Evolutionary conservation across 2,113 vertebrate genomes (phyloP).

Genomic region (Conger conger): DNA sequence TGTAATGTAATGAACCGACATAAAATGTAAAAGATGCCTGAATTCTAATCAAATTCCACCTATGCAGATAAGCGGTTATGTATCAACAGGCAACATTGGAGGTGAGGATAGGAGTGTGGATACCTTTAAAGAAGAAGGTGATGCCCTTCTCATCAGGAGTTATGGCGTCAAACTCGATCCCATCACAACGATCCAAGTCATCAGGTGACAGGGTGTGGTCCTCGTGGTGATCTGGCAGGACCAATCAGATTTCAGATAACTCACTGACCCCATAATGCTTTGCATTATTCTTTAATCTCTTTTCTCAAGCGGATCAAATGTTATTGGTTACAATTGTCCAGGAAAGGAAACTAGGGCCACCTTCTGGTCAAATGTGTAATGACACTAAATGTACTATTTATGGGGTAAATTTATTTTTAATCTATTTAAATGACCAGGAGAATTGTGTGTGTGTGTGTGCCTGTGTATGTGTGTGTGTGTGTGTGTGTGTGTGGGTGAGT

Average conservation of each 20-base stretch:
- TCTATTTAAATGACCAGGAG: neutral
- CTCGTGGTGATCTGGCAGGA: constrained; percentile 6
- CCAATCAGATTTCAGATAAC: neutral
- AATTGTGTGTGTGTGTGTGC: too few relatives aligned
- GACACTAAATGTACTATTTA: neutral
- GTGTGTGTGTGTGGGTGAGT: neutral
- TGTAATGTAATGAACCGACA: too few relatives aligned
- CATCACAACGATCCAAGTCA: constrained; percentile 61
- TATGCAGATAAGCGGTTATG: too few relatives aligned
- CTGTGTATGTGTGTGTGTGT: neutral
- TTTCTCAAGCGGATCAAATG: neutral
- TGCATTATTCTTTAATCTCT: neutral
- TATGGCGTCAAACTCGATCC: constrained; percentile 78
- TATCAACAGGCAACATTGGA: too few relatives aligned
- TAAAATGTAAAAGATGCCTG: too few relatives aligned
- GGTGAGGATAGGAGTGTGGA: neutral
- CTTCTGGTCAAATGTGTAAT: neutral
- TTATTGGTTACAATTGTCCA: neutral
- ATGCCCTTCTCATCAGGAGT: constrained; percentile 69
- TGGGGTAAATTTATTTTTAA: neutral
- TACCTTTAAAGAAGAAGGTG: constrained; percentile 80
- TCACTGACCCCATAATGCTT: neutral
- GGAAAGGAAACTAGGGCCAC: neutral
- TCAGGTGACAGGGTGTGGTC: neutral
- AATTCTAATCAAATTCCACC: too few relatives aligned